These are phyloP conservation scores for mouse (Mus musculus) DNA, from an alignment of 2,113 vertebrate species.

Conservation along the genomic window DNA sequence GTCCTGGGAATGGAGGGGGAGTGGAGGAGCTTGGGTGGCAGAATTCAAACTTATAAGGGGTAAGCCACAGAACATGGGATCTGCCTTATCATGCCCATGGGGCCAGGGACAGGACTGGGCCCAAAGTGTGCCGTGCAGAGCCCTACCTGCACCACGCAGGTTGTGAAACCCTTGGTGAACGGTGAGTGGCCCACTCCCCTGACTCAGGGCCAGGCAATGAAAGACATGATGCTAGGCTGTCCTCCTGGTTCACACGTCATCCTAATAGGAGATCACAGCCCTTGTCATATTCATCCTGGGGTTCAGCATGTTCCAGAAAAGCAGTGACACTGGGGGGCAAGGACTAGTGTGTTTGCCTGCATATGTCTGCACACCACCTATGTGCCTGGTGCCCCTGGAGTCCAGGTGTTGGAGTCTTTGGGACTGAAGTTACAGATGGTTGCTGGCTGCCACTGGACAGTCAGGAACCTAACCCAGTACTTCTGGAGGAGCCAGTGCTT, in stretches of 20 bases:
- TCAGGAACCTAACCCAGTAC: background rate
- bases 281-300: background rate
- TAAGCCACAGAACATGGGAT: background rate
- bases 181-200: background rate
- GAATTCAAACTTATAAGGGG: background rate
- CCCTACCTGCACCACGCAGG: background rate
- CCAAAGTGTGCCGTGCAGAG: background rate
- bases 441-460: background rate
- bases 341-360: background rate
- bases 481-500: background rate
- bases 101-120: background rate
- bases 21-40: background rate
- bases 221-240: slow-evolving; percentile 7
- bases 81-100: background rate
- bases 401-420: background rate
- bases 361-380: background rate
- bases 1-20: too few species aligned
- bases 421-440: background rate
- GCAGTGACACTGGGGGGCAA: background rate
- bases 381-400: background rate
- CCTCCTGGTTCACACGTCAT: background rate
- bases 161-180: background rate
- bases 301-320: slow-evolving; percentile 32
- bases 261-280: background rate
- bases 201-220: background rate